Conservation (phyloP, 2,888 invertebrate genomes). For the Podotricha telesiphe region DNA sequence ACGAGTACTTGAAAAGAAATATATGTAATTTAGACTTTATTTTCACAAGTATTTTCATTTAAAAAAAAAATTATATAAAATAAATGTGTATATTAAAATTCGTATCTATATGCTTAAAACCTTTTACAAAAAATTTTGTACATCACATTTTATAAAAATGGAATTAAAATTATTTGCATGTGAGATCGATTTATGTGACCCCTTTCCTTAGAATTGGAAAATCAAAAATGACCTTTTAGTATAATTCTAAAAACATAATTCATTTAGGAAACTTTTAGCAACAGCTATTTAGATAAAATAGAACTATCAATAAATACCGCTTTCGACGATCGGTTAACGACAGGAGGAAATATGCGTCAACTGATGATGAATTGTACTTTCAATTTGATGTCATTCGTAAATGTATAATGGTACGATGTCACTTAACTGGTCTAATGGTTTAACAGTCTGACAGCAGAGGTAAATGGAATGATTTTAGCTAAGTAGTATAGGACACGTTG, state of each 20-base stretch:
- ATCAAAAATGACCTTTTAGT: neutral
- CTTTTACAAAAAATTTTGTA: neutral
- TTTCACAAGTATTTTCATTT: neutral
- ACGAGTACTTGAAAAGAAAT: conserved; percentile 13
- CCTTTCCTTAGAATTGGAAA: neutral
- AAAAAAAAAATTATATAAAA: too few species aligned
- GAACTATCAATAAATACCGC: conserved; percentile 12
- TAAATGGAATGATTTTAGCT: neutral
- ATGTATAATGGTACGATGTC: conserved; percentile 2
- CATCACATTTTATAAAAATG: neutral
- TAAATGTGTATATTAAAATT: too few species aligned
- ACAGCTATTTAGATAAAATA: neutral
- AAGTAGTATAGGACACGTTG: neutral
- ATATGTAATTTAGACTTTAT: conserved; percentile 11
- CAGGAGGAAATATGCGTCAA: conserved; percentile 14
- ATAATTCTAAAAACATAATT: neutral
- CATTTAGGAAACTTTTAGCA: too few species aligned
- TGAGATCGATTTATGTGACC: neutral
- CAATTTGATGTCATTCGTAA: conserved; percentile 8
- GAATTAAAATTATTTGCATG: neutral
- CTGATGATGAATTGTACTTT: conserved; percentile 20
- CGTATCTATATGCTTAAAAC: too few species aligned
- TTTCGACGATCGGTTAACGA: conserved; percentile 10
- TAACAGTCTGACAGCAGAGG: neutral
- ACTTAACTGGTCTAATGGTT: neutral